Evolutionary conservation across 2,888 invertebrate species (phyloP).

Genomic region (Busseola fusca): DNA sequence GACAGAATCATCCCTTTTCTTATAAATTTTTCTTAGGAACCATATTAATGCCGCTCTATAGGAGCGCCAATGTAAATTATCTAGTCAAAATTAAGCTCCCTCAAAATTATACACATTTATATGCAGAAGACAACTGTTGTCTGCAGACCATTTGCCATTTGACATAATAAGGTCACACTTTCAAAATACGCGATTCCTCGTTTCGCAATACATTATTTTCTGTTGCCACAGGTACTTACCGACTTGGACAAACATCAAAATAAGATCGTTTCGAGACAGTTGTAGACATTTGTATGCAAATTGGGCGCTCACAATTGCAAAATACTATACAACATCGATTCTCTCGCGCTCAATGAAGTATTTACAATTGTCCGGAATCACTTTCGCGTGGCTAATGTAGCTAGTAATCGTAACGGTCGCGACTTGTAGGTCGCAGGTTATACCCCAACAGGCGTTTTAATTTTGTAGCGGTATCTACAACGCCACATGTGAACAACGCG

Average conservation of each 20-base stretch:
- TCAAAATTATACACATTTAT: background rate
- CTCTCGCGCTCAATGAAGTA: background rate
- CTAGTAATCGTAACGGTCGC: no score
- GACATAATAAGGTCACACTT: constrained; percentile 1
- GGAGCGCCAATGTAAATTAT: background rate
- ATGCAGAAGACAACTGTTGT: background rate
- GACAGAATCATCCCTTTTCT: background rate
- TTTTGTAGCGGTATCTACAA: no score
- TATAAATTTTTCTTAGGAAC: background rate
- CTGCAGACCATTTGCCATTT: background rate
- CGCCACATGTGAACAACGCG: no score
- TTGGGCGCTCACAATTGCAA: constrained; percentile 17
- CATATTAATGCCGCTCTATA: no score
- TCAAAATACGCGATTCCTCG: background rate
- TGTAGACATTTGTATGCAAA: constrained; percentile 33
- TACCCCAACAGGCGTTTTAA: no score
- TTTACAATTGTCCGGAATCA: background rate
- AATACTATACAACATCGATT: background rate
- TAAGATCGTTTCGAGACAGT: background rate
- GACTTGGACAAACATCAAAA: constrained; percentile 22
- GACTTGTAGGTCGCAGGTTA: no score
- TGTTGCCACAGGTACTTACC: constrained; percentile 27
- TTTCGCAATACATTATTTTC: constrained; percentile 2
- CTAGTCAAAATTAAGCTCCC: background rate
- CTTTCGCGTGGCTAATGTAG: background rate